These are phyloP conservation scores for Carcharodon carcharias DNA, from an alignment of 2,797 vertebrate species.

Conservation along the genomic window DNA sequence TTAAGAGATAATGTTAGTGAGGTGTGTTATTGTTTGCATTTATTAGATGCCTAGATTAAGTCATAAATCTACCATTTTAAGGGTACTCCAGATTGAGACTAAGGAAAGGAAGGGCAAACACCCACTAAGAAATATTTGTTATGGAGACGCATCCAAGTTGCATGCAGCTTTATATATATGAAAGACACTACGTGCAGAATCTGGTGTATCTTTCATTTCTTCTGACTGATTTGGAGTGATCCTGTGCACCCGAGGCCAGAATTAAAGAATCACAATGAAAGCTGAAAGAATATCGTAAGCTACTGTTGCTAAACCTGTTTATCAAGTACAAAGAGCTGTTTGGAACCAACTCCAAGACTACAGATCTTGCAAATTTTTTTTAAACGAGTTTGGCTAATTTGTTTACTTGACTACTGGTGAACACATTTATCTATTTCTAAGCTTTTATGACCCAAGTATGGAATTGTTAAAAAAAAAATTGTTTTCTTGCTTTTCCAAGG, in stretches of 20 bases:
- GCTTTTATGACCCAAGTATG: conserved; percentile 38
- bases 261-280: not conserved
- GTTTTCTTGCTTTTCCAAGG: not conserved
- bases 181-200: conserved; percentile 41
- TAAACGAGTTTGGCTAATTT: not conserved
- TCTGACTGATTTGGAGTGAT: not conserved
- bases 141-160: conserved; percentile 21
- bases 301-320: conserved; percentile 13
- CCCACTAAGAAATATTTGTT: not conserved
- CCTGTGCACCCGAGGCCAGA: not conserved
- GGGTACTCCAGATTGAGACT: not conserved
- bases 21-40: not conserved
- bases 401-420: conserved; percentile 34
- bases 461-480: conserved; percentile 33
- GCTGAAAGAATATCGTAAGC: not conserved
- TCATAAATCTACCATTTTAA: not conserved
- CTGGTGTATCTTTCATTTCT: not conserved
- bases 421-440: conserved; percentile 41
- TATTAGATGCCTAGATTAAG: not conserved
- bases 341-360: not conserved
- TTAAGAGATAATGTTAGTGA: not conserved
- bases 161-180: conserved; percentile 42
- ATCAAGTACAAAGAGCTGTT: not conserved
- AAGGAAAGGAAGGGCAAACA: not conserved
- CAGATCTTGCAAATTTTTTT: conserved; percentile 34